Evolutionary conservation across 2,113 vertebrate genomes (phyloP).

Genomic region (Oryctolagus cuniculus): DNA sequence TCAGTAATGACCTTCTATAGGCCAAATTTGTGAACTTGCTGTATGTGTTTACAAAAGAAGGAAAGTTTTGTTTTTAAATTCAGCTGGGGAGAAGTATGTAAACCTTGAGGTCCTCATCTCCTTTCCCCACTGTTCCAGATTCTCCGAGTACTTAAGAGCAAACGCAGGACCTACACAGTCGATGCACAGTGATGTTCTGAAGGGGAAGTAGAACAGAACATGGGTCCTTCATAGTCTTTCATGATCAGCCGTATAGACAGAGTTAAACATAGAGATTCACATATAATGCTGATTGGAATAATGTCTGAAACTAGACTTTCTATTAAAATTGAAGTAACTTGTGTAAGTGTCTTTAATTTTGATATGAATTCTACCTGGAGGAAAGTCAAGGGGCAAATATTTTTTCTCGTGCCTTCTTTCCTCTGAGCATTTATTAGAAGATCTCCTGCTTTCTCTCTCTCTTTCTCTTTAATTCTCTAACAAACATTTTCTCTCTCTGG

Average conservation of each 20-base stretch:
- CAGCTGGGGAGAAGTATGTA: slow-evolving; percentile 5
- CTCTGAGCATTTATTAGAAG: slow-evolving; percentile 70
- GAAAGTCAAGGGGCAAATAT: background rate
- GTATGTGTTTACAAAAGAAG: background rate
- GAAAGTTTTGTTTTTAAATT: slow-evolving; percentile 37
- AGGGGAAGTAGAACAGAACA: background rate
- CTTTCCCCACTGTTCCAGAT: slow-evolving; percentile 42
- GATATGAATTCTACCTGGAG: slow-evolving; percentile 37
- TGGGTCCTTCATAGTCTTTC: background rate
- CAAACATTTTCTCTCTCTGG: slow-evolving; percentile 74
- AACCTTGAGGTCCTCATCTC: background rate
- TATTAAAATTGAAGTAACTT: slow-evolving; percentile 51
- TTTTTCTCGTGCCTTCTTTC: slow-evolving; percentile 67
- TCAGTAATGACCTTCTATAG: background rate
- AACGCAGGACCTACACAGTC: slow-evolving; percentile 9
- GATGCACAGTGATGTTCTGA: background rate
- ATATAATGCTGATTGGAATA: slow-evolving; percentile 22
- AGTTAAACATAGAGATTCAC: slow-evolving; percentile 31
- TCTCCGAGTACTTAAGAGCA: background rate
- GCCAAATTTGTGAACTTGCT: background rate
- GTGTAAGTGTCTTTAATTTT: slow-evolving; percentile 54
- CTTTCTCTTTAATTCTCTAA: slow-evolving; percentile 58
- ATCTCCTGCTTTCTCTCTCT: background rate
- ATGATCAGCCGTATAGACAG: background rate
- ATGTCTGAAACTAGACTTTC: slow-evolving; percentile 56